Evolutionary conservation across 2,888 invertebrate species (phyloP).

Genomic region (Falcaria lacertinaria): DNA sequence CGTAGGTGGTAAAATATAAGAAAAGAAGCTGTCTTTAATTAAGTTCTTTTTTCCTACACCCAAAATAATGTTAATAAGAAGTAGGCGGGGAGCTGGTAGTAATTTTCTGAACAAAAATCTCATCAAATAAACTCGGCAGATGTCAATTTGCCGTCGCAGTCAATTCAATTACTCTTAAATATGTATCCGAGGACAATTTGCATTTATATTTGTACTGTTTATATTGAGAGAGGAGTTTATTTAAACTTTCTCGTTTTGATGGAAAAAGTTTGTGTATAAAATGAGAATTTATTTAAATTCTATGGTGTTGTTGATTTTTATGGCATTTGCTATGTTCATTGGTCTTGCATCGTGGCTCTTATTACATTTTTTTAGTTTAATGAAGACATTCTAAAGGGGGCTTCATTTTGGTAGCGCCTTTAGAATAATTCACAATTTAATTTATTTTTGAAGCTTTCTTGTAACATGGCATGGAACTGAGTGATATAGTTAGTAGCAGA

Average conservation of each 20-base stretch:
- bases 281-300: conserved; percentile 15
- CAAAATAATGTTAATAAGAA: no score
- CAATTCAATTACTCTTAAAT: conserved; percentile 73
- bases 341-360: conserved; percentile 1
- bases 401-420: no score
- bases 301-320: conserved; percentile 3
- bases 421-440: no score
- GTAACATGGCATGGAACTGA: no score
- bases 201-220: conserved; percentile 56
- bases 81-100: conserved; percentile 28
- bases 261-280: conserved; percentile 12
- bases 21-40: no score
- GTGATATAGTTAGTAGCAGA: no score
- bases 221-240: conserved; percentile 34
- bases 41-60: no score
- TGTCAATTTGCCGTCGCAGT: conserved; percentile 48
- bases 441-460: no score
- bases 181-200: conserved; percentile 63
- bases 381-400: no score
- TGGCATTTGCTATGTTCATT: conserved; percentile 7
- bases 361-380: no score
- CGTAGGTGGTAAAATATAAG: no score
- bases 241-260: conserved; percentile 44
- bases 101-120: conserved; percentile 27
- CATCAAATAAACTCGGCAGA: conserved; percentile 63